Evolutionary conservation across 2,888 invertebrate genomes (phyloP), one percentile per base, ranked within the genome.

Genomic region (Drosophila atripex): DNA sequence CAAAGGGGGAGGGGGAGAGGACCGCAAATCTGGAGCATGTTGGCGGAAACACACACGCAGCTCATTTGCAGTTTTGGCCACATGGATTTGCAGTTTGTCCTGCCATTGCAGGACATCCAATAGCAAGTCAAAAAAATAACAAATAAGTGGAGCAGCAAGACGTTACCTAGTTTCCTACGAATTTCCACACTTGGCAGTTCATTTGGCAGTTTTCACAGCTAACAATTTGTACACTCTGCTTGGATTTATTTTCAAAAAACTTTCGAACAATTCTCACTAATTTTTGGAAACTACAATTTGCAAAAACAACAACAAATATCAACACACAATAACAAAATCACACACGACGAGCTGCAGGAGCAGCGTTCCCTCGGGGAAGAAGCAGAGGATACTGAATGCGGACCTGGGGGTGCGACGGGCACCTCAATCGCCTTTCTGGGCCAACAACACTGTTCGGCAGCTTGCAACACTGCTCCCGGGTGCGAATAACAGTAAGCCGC

Each of bases 11-110:
- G 6, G 66, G 66, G 73, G n/a, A n/a, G n/a, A n/a, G 75, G 66
- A 63, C 60, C 63, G 49, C 63, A 52, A 51, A 85, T 73, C 59
- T 85, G 66, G 79, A 80, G 78, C 79, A 78, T 53, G 50, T 61
- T 52, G 56, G 70, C 64, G 64, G 53, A 72, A 72, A 55, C 47
- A 38, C 16, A 72, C 28, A 49, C 6, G 28, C 23, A 54, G 54
- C 30, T 54, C 43, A 43, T 54, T 45, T 21, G 28, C 35, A 58
- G 45, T 60, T 59, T 47, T 59, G 21, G 45, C 57, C 39, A 39
- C 2, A 2, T 4, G 14, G 21, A 3, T 6, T 3, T 18, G 16
- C 7, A 3, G 21, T 21, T 21, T 4, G 4, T 0, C 46, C 16
- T n/a, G 18, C 9, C 7, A 39, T 39, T 2, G 8, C 46, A 28